These are phyloP conservation scores for Apteryx owenii DNA, from an alignment of 2,113 vertebrate genomes.

Conservation along the genomic window DNA sequence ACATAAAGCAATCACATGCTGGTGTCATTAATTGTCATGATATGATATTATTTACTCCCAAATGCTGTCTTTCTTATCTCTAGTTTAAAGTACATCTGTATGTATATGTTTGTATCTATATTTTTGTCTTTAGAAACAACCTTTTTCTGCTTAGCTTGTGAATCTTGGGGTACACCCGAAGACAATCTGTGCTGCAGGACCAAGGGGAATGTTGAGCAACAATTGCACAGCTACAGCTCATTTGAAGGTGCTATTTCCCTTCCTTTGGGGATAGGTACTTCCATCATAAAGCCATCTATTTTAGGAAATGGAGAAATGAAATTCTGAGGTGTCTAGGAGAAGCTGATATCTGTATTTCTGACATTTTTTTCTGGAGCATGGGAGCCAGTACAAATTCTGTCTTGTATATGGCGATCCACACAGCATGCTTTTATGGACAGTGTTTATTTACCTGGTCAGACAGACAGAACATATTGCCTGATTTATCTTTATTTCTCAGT, in stretches of 20 bases:
- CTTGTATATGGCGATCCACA: background rate
- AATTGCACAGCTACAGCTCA: background rate
- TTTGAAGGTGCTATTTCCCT: background rate
- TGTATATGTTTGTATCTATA: background rate
- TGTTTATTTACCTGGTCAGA: background rate
- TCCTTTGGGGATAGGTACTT: background rate
- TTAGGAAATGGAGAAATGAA: background rate
- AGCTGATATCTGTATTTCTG: background rate
- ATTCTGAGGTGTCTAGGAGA: background rate
- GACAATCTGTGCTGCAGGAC: background rate
- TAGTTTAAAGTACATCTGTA: background rate
- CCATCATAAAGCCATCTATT: background rate
- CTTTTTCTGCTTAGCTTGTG: background rate
- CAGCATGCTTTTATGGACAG: background rate
- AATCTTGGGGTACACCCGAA: background rate
- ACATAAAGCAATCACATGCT: background rate
- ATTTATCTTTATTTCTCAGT: background rate
- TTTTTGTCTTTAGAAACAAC: background rate
- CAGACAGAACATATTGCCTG: background rate
- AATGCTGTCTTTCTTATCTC: background rate
- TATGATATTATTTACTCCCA: background rate
- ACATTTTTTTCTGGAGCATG: background rate
- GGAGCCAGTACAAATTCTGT: background rate
- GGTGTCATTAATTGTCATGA: background rate
- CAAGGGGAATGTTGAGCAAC: fast-evolving